Percentiles rank a stretch among this genome's conserved stretches.
phyloP scores from a whole-genome alignment of 2,888 invertebrate genomes.

The Magallana nippona region DNA sequence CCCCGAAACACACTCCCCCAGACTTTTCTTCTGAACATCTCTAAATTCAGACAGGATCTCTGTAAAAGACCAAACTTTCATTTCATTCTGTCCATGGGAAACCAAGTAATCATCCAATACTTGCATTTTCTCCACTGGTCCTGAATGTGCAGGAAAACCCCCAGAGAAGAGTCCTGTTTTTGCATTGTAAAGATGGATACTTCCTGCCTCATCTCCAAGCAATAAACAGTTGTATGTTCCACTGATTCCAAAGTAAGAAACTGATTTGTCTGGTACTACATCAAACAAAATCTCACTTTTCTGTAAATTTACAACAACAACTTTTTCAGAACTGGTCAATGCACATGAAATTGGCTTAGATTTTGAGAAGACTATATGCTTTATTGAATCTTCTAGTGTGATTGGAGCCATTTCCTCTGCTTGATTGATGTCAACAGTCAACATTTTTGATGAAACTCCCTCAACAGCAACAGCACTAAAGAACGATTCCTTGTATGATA shows the following conservation, averaged over 20 bases:
- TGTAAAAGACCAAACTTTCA: conserved; percentile 59
- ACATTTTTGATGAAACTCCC: neutral
- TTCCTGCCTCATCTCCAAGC: conserved; percentile 57
- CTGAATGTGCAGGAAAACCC: conserved; percentile 53
- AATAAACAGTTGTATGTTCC: conserved; percentile 60
- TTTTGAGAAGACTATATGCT: conserved; percentile 39
- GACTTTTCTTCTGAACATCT: neutral
- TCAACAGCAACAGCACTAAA: neutral
- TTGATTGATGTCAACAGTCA: neutral
- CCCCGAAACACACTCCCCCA: neutral
- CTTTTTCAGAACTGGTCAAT: conserved; percentile 46
- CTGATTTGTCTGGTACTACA: conserved; percentile 50
- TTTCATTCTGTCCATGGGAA: conserved; percentile 54
- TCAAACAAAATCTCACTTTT: conserved; percentile 36
- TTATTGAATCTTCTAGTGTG: neutral
- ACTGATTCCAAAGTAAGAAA: conserved; percentile 54
- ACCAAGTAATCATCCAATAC: conserved; percentile 53
- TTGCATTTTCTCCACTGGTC: conserved; percentile 43
- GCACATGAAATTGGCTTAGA: conserved; percentile 52
- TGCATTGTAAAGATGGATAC: conserved; percentile 58
- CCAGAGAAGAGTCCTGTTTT: conserved; percentile 52
- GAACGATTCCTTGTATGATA: neutral
- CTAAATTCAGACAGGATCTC: conserved; percentile 49
- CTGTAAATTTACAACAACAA: conserved; percentile 51
- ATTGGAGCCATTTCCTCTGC: neutral